Conservation (phyloP, 2,113 vertebrate genomes). For the Tachycineta bicolor region DNA sequence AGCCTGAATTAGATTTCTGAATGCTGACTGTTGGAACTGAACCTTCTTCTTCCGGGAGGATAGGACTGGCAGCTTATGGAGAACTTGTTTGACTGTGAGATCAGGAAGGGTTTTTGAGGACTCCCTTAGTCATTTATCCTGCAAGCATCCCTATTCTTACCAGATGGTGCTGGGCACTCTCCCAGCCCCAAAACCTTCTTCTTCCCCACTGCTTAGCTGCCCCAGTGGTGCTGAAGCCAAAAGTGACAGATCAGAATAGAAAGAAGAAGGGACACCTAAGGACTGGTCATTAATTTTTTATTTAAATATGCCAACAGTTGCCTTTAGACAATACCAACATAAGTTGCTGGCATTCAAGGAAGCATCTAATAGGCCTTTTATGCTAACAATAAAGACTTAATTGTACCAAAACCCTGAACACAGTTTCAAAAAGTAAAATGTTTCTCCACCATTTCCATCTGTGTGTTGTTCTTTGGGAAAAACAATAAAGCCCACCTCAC, state of each 20-base stretch:
- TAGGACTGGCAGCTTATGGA: background rate
- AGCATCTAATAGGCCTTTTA: background rate
- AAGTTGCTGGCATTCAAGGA: slow-evolving; percentile 10
- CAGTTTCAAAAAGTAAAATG: slow-evolving; percentile 25
- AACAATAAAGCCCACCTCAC: background rate
- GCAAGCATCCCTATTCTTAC: background rate
- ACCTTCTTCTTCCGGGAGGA: background rate
- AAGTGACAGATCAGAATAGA: background rate
- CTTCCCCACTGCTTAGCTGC: background rate
- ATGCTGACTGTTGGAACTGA: background rate
- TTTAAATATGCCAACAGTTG: background rate
- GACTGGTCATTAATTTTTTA: background rate
- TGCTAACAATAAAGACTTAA: slow-evolving; percentile 5
- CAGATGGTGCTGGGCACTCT: background rate
- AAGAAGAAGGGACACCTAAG: background rate
- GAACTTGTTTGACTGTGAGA: background rate
- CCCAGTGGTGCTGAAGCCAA: background rate
- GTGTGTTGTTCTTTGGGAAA: background rate
- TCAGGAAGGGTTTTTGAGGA: background rate
- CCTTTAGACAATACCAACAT: background rate
- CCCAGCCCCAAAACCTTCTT: background rate
- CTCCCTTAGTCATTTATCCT: background rate
- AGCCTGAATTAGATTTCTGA: background rate
- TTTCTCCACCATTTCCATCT: slow-evolving; percentile 23
- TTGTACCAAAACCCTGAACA: slow-evolving; percentile 36